Evolutionary conservation across 2,888 invertebrate species (phyloP).

Genomic region (Clepsis dumicolana): DNA sequence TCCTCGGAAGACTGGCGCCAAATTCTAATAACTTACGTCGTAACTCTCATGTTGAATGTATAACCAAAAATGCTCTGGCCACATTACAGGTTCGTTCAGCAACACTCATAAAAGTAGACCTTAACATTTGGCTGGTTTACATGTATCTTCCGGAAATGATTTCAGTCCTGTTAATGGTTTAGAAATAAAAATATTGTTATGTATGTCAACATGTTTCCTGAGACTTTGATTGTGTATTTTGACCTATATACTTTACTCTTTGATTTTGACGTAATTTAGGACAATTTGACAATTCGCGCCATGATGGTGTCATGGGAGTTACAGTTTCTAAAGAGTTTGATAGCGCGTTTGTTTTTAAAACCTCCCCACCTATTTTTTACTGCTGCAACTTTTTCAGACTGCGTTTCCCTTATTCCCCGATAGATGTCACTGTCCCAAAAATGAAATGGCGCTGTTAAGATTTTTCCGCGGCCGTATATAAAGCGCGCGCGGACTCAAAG

Average conservation of each 20-base stretch:
- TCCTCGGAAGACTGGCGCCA: neutral
- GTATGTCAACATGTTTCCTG: conserved; percentile 6
- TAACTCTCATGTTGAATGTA: conserved; percentile 58
- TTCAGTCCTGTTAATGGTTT: neutral
- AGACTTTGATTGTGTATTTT: neutral
- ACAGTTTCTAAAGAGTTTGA: neutral
- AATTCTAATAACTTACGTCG: conserved; percentile 51
- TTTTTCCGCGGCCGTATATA: conserved; percentile 58
- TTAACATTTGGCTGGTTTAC: conserved; percentile 54
- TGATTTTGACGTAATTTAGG: neutral
- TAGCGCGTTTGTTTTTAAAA: too few species aligned
- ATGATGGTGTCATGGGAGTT: neutral
- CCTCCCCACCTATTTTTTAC: neutral
- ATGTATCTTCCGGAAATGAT: neutral
- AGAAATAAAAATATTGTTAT: conserved; percentile 9
- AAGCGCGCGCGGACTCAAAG: neutral
- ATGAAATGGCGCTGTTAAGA: conserved; percentile 68
- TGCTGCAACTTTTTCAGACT: conserved; percentile 13
- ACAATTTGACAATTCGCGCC: neutral
- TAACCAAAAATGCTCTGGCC: conserved; percentile 56
- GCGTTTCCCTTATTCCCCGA: conserved; percentile 48
- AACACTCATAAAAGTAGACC: conserved; percentile 46
- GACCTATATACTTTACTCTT: too few species aligned
- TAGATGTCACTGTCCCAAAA: conserved; percentile 69
- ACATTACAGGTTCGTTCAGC: conserved; percentile 60